Evolutionary conservation across 2,888 invertebrate species (phyloP).

Genomic region (Troilus luridus): DNA sequence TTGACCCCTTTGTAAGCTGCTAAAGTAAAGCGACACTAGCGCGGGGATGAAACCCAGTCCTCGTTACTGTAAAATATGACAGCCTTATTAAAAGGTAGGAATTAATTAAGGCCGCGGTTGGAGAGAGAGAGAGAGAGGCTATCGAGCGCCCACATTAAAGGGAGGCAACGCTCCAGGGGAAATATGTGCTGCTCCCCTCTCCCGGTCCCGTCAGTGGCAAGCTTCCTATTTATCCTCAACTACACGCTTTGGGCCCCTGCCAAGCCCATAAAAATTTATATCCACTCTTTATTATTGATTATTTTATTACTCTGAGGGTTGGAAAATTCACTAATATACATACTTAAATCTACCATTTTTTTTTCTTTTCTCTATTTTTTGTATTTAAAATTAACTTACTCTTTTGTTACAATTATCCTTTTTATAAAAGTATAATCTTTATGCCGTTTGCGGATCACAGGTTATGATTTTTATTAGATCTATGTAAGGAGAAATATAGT

Average conservation of each 20-base stretch:
- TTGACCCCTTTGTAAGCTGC: background rate
- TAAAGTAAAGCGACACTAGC: background rate
- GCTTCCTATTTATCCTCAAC: constrained; percentile 51
- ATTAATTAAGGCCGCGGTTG: constrained; percentile 21
- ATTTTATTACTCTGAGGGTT: constrained; percentile 20
- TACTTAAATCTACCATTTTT: background rate
- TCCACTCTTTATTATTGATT: constrained; percentile 55
- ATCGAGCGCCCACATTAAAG: constrained; percentile 49
- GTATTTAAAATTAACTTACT: background rate
- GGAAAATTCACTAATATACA: background rate
- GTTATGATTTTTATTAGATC: too few species aligned
- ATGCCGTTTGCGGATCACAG: too few species aligned
- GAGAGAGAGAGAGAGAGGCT: background rate
- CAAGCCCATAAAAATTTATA: constrained; percentile 54
- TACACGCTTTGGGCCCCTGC: constrained; percentile 48
- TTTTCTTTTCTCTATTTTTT: background rate
- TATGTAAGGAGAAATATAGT: too few species aligned
- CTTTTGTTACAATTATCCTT: too few species aligned
- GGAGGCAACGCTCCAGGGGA: constrained; percentile 27
- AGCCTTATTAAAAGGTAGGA: constrained; percentile 36
- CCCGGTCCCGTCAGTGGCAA: constrained; percentile 45
- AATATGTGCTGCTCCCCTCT: constrained; percentile 47
- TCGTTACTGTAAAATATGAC: constrained; percentile 40
- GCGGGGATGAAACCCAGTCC: background rate
- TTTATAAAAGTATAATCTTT: too few species aligned